Evolutionary conservation across 2,797 vertebrate genomes (phyloP), one percentile per base, ranked within the genome.

Genomic region (Varecia variegata): DNA sequence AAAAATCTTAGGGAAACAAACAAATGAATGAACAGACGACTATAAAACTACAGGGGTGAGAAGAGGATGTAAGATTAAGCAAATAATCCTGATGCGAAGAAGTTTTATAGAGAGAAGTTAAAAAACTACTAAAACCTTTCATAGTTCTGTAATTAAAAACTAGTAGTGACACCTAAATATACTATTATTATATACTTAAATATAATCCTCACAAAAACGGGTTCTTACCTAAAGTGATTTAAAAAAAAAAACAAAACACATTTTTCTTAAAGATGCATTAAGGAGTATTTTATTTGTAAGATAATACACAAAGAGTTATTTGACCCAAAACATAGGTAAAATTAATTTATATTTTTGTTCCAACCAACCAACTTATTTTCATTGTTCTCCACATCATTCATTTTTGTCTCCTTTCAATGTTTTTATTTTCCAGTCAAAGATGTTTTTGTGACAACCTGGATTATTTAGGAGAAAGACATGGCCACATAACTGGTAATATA

Each of bases 71-170:
- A 88, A 45, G 5, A 77, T 81, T 4, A 65, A 58, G 23, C 27
- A 93, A 92, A 81, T 71, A 84, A 92, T 74, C 40, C 43, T 65
- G 7, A 68, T 58, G 25, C 56, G 21, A 94, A 70, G 35, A 73
- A 87, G 5, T 50, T 85, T 73, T 27, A 17, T 8, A 79, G 0
- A 56, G 13, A 38, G 38, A 95, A 96, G 45, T 77, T 84, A 65
- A n/a, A 18, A 9, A 65, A 25, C 25, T 38, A 5, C 14, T 50
- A 71, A 88, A 76, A 74, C 1, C 9, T 83, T 2, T 74, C 50
- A 91, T 38, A 88, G 5, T 89, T 91, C 43, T 79, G 15, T 82
- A 93, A 90, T 67, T 96, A 85, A 91, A 79, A 87, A 12, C 18
- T 80, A 45, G 2, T n/a, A 93, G 12, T 84, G 32, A 77, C 20